Evolutionary conservation across 2,888 invertebrate genomes (phyloP), one percentile per base, ranked within the genome.

Genomic region (Blomia tropicalis): DNA sequence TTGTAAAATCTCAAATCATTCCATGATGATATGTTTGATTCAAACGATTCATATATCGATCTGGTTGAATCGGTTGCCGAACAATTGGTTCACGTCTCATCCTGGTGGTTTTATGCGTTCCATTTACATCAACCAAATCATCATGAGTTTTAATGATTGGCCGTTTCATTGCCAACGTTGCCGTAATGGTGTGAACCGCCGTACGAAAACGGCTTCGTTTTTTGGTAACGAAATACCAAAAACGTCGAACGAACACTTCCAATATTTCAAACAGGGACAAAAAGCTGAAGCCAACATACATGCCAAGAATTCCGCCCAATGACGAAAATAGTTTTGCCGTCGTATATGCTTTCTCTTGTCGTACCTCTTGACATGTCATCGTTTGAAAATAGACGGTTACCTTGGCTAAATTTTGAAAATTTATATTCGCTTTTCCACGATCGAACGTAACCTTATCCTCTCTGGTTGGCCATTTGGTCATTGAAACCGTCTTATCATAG

Each of bases 341-440:
- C 25, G 43, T 62, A 32, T 62, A 64, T 14, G 54, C 62, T 22
- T 60, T 56, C 23, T 64, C 60, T 22, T 64, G 62, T 4, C 65
- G 41, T 7, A 66, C 66, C 47, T 66, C 66, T 23, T 66, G 64
- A 19, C 56, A 47, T 30, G 66, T 66, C 66, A 66, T 66, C 19
- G 66, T 66, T 58, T 66, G 66, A 23, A 66, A 66, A 59, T 66
- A 66, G 17, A 66, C 66, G 17, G 66, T 61, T 11, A 66, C 64
- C 60, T 66, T 66, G 2, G 66, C 66, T 23, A 66, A 14, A 47
- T 65, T 66, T 56, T 64, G 62, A 30, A 66, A 62, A 58, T 66
- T 65, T 3, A 65, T 43, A 41, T 54, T 43, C 17, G 36, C 51
- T 31, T 54, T 58, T 17, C 66, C 66, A 17, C 66, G 59, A 58